Evolutionary conservation across 2,797 vertebrate species (phyloP), one percentile per base, ranked within the genome.

Genomic region (Acanthurus tractus): DNA sequence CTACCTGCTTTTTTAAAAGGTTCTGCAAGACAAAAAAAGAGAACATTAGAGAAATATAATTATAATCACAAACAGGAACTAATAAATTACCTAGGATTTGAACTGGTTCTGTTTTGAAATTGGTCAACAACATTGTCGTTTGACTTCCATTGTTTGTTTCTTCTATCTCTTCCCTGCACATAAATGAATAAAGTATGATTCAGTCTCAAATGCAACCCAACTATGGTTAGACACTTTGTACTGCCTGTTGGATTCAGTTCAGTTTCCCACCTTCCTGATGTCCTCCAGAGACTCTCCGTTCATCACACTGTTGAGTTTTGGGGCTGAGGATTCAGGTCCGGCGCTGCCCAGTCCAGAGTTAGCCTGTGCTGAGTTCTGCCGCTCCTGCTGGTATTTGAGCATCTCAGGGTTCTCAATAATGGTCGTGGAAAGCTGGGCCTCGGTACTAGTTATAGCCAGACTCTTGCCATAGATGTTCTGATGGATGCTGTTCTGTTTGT

Each of bases 361-460:
- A 85, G 64, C 93, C 93, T 96, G 97, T 42, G 95, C 95, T 2
- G 87, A 93, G 81, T 91, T 95, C 85, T 96, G 96, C 0, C 93
- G 85, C 73, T 96, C 95, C 92, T 98, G 96, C 63, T 99, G 98
- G 85, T 98, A 99, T 79, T 99, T 98, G n/a, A 99, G 96, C 96
- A 99, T 99, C 94, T 99, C 98, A 0, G 98, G 98, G 78, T 99
- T 99, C 93, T 99, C 98, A 8, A 99, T 99, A 80, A 99, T 96
- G 59, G 98, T 98, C 81, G 96, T 98, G 80, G 97, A 97, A 34
- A 99, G 93, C 90, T 99, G 98, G 1, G 96, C 94, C 86, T 98
- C 98, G 0, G 96, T 97, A 89, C 81, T 94, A 90, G 97, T 98
- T 75, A 99, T 98, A 1, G 98, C 97, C 82, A 99, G 94, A 77